Evolutionary conservation across 2,797 vertebrate genomes (phyloP), one percentile per base, ranked within the genome.

Genomic region (Austrolebias charrua): DNA sequence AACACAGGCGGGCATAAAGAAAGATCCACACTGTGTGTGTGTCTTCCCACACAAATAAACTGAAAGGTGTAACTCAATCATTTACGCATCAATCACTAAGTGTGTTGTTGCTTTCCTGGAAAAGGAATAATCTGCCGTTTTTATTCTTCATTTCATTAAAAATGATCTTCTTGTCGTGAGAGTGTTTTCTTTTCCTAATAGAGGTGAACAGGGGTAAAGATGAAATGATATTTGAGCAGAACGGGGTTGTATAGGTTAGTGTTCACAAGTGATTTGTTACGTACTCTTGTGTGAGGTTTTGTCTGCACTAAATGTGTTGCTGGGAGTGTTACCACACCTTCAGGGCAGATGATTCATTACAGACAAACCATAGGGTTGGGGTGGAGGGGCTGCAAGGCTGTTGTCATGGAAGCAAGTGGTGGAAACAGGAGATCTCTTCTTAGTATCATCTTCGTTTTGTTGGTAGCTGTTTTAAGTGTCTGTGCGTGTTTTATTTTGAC

Each of bases 351-450:
- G 84, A 88, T 88, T 86, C 84, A 88, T 86, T 85, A 80, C 83
- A 80, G 78, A 68, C 68, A 58, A 84, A 75, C 75, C 75, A 66
- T 45, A 50, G 76, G 82, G 79, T 80, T 66, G 46, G 78, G 78
- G 82, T 66, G 46, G 78, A 75, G 82, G 86, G 79, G 80, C 78
- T 69, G 79, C 55, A 71, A 24, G 31, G 59, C 75, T 75, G 88
- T 89, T 89, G 90, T 84, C 87, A 91, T 90, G 86, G 90, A 85
- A 86, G 86, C 83, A 3, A 77, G 75, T 19, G 70, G 44, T 79
- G 72, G 78, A 84, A 80, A 85, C 68, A 67, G 70, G 70, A 85
- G 85, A 85, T 89, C 84, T 77, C 47, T 79, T 86, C 86, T 88
- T 82, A 83, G 86, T 85, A 79, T 88, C 84, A 68, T 88, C 89